A percentile compares a stretch with the other conserved stretches of the same genome.
Evolutionary conservation across 2,888 invertebrate species (phyloP).

Genomic region (Brachypalpus laphriformis): DNA sequence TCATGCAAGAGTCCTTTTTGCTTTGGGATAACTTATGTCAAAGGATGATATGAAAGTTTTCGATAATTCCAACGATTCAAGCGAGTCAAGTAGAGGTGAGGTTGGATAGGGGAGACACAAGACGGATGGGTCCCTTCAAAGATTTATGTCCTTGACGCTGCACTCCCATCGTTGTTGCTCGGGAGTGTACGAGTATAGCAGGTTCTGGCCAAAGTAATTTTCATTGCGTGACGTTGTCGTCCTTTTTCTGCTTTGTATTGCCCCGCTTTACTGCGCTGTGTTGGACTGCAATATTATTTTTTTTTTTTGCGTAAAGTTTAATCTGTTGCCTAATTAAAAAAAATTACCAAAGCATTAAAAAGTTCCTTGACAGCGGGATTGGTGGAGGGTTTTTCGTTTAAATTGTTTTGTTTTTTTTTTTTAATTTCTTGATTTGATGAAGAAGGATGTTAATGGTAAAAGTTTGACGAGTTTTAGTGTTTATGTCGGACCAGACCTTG

Average conservation of each 20-base stretch:
- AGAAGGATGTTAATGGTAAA: not conserved
- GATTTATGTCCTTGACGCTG: conserved; percentile 3
- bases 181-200: not conserved
- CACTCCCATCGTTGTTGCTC: not conserved
- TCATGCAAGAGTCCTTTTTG: conserved; percentile 2
- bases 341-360: conserved; percentile 58
- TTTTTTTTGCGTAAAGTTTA: conserved; percentile 27
- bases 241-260: not conserved
- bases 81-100: conserved; percentile 22
- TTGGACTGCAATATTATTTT: not conserved
- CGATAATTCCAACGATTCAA: conserved; percentile 43
- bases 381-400: not conserved
- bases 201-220: conserved; percentile 22
- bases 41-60: conserved; percentile 67
- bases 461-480: conserved; percentile 6
- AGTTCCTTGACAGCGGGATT: conserved; percentile 29
- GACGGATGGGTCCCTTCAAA: conserved; percentile 9
- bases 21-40: conserved; percentile 54
- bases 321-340: conserved; percentile 60
- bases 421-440: not conserved
- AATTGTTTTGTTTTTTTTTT: conserved; percentile 8
- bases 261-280: not conserved
- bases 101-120: not conserved
- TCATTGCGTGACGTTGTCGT: conserved; percentile 31
- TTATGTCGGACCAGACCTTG: no score